Percentiles rank a stretch among this genome's conserved stretches.
Conservation (phyloP, 1,140 invertebrate genomes). For the Drosophila kanapiae region DNA sequence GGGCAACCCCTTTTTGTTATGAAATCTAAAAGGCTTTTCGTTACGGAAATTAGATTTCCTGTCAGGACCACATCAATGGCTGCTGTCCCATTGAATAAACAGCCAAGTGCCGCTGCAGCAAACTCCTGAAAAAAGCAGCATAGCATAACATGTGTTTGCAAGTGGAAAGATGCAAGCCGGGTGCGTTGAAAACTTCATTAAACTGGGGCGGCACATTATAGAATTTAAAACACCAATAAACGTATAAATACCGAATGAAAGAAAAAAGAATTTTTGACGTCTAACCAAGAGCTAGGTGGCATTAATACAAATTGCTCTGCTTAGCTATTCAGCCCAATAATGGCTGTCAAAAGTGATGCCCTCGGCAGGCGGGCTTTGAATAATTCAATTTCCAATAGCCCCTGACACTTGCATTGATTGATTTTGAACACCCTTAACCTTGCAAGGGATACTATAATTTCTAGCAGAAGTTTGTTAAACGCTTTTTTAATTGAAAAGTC, state of each 20-base stretch:
- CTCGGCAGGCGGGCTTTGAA: conserved; percentile 7
- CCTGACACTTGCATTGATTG: conserved; percentile 10
- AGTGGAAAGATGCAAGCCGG: background rate
- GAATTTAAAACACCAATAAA: background rate
- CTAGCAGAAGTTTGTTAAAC: background rate
- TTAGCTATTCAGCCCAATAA: conserved; percentile 35
- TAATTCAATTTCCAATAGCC: conserved; percentile 30
- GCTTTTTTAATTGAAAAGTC: background rate
- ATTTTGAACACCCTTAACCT: background rate
- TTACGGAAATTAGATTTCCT: conserved; percentile 38
- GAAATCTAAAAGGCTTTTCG: conserved; percentile 30
- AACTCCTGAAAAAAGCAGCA: too few species aligned
- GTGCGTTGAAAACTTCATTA: conserved; percentile 4
- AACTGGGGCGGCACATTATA: background rate
- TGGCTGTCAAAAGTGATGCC: conserved; percentile 32
- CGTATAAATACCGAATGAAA: background rate
- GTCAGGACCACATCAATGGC: conserved; percentile 4
- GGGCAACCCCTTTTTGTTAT: background rate
- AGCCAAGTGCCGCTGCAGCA: conserved; percentile 15
- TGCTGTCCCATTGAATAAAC: conserved; percentile 16
- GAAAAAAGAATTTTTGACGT: background rate
- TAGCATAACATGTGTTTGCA: too few species aligned
- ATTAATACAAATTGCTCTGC: conserved; percentile 42
- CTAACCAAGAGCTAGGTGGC: conserved; percentile 6
- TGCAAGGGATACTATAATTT: background rate